Conservation (phyloP, 23 tunicate genomes). For the Botrylloides violaceus region DNA sequence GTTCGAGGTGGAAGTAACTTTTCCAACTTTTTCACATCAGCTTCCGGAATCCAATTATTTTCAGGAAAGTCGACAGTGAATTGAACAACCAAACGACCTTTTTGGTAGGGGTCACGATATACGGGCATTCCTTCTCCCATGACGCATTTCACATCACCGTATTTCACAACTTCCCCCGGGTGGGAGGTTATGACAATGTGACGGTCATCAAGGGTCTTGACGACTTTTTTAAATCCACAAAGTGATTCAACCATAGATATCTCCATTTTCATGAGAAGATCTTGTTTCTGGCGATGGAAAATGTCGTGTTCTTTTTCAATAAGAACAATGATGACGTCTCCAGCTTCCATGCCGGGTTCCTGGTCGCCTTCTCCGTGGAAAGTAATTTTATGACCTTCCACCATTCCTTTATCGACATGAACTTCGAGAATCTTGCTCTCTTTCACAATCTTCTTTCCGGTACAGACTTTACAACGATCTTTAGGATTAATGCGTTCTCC, state of each 20-base stretch:
- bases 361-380: slow-evolving; percentile 95
- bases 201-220: slow-evolving; percentile 70
- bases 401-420: slow-evolving; percentile 95
- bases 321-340: slow-evolving; percentile 76
- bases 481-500: slow-evolving; percentile 81
- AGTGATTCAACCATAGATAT: slow-evolving; percentile 80
- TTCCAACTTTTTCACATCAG: slow-evolving; percentile 41
- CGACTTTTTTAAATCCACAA: slow-evolving; percentile 72
- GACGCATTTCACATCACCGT: slow-evolving; percentile 63
- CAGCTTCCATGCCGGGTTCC: slow-evolving; percentile 91
- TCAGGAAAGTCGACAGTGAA: slow-evolving; percentile 68
- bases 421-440: slow-evolving; percentile 82
- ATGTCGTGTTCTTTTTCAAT: slow-evolving; percentile 67
- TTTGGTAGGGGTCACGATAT: slow-evolving; percentile 83
- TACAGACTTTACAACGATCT: slow-evolving; percentile 84
- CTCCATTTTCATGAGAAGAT: slow-evolving; percentile 94
- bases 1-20: slow-evolving; percentile 62
- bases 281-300: slow-evolving; percentile 68
- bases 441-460: slow-evolving; percentile 69
- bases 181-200: slow-evolving; percentile 60
- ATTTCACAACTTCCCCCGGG: slow-evolving; percentile 84
- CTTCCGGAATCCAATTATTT: slow-evolving; percentile 61
- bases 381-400: slow-evolving; percentile 85
- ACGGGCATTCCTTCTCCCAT: slow-evolving; percentile 96
- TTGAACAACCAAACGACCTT: slow-evolving; percentile 78